Percentiles rank a stretch among this genome's conserved stretches.
Evolutionary conservation across 2,888 invertebrate genomes (phyloP).

Genomic region (Macropis europaea): DNA sequence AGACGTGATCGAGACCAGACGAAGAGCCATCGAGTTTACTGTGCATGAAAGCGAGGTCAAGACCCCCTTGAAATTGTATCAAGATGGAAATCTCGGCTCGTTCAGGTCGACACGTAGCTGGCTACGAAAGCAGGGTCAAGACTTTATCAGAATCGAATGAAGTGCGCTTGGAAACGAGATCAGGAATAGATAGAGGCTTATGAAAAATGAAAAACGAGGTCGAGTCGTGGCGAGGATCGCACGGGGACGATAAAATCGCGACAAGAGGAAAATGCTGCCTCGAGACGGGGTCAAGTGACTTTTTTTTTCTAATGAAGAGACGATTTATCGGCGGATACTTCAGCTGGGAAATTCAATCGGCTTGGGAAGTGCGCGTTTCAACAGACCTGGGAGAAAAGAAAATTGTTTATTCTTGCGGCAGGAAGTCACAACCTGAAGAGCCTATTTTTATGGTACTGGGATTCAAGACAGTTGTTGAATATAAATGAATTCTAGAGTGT

Average conservation of each 20-base stretch:
- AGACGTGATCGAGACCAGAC: not conserved
- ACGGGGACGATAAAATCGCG: not conserved
- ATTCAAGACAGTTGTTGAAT: too few relatives aligned
- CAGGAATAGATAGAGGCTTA: not conserved
- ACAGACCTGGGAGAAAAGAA: too few relatives aligned
- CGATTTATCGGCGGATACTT: too few relatives aligned
- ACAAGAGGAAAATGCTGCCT: not conserved
- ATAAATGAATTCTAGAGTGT: too few relatives aligned
- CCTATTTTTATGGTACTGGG: too few relatives aligned
- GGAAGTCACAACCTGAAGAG: too few relatives aligned
- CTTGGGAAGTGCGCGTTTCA: too few relatives aligned
- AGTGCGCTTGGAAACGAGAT: constrained; percentile 1
- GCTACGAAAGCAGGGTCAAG: constrained; percentile 5
- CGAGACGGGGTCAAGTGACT: constrained; percentile 20
- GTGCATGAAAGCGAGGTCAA: not conserved
- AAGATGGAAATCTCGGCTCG: constrained; percentile 10
- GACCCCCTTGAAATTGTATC: constrained; percentile 28
- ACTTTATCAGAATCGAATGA: not conserved
- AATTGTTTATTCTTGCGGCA: too few relatives aligned
- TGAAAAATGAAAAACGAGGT: constrained; percentile 4
- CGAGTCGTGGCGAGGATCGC: constrained; percentile 28
- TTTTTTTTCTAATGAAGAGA: too few relatives aligned
- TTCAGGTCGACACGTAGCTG: too few relatives aligned
- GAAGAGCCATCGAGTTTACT: too few relatives aligned
- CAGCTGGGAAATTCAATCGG: too few relatives aligned